Evolutionary conservation across 2,888 invertebrate species (phyloP), one percentile per base, ranked within the genome.

Genomic region (Auanema freiburgensis): DNA sequence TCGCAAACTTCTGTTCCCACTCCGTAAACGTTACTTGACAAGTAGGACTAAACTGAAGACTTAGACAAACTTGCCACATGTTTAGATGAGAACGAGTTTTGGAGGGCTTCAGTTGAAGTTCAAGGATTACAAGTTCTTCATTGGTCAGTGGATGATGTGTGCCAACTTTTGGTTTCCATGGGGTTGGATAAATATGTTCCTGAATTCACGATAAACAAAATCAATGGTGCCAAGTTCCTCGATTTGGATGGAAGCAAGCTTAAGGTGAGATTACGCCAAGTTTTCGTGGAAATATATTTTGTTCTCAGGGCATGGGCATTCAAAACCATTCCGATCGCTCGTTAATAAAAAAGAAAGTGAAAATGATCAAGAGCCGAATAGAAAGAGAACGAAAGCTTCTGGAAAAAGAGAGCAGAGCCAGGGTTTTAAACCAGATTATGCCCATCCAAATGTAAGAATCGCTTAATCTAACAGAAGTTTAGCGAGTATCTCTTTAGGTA

Each of bases 221-320:
- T 97, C 58, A 92, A 91, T 85, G 97, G 97, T 21, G 88, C 89
- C 42, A 90, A 91, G 59, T 87, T 97, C 62, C 87, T 97, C 52
- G 89, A 91, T 70, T 87, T 97, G 59, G 93, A 94, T 84, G 92
- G 93, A 0, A 90, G 91, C 63, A 93, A 93, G 86, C 89, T 97
- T 72, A 97, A 96, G 85, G 87, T 87, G 25, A 46, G 46, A 46
- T 46, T 46, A 6, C 3, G 10, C 10, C 10, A 5, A 10, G 4
- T 46, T 46, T 5, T 18, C 46, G 46, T 5, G 10, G 10, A 10
- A 3, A 10, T 18, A 46, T 46, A 10, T 5, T 10, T 21, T 3
- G 10, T 10, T 18, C 21, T 23, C 78, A 87, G 87, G 77, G 84
- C n/a, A 79, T 87, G 71, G 87, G 87, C 49, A 83, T 88, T 11